A percentile compares a stretch with the other conserved stretches of the same genome.
Conservation (phyloP, 2,113 vertebrate genomes). For the Synodontis membranacea region DNA sequence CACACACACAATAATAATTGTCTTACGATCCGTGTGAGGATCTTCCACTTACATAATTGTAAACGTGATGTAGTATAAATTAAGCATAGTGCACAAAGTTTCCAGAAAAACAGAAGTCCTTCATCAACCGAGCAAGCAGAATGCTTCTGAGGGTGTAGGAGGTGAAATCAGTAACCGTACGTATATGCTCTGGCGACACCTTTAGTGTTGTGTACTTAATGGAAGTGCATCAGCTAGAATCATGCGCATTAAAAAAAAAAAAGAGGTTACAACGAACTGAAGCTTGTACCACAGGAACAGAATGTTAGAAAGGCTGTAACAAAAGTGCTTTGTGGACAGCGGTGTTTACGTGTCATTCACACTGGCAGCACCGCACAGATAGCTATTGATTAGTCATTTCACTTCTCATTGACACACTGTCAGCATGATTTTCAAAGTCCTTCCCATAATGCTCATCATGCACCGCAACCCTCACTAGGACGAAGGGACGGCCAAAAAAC, state of each 20-base stretch:
- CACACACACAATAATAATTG: conserved; percentile 37
- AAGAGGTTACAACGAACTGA: not conserved
- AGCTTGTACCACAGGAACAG: not conserved
- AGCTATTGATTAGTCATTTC: conserved; percentile 38
- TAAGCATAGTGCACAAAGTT: not conserved
- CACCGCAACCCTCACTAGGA: not conserved
- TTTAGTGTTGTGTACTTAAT: not conserved
- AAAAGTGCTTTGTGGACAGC: not conserved
- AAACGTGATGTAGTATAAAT: not conserved
- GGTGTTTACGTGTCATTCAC: not conserved
- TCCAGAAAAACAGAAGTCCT: not conserved
- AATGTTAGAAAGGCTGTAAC: not conserved
- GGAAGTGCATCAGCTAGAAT: not conserved
- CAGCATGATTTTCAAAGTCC: conserved; percentile 11
- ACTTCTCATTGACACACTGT: not conserved
- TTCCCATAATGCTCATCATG: not conserved
- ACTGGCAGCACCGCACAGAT: not conserved
- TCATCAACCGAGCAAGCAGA: not conserved
- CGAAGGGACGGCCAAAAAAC: too few species aligned
- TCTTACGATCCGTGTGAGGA: not conserved
- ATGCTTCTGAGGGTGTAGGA: not conserved
- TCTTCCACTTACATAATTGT: not conserved
- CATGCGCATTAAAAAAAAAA: not conserved
- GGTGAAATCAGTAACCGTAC: not conserved
- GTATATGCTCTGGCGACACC: not conserved